Base-by-base conservation (phyloP, 2,797 vertebrate species). In the Discoglossus pictus region DNA sequence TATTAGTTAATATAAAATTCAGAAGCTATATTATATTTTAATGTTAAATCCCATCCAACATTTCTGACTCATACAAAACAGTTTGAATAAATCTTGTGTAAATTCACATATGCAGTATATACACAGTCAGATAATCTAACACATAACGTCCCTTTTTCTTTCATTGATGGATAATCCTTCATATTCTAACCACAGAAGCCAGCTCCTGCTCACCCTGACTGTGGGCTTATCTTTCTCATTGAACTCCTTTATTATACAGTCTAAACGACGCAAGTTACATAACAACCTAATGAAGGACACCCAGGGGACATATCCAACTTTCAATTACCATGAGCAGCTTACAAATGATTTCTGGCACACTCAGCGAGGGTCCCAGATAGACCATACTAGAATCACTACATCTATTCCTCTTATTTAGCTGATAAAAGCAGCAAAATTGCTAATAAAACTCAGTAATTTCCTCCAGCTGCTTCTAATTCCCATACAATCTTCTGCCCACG, bases 371-470 rank as follows among this genome's bases (percentile, higher is more conserved):
- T 70, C 68, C 68, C 68, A 63, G 35, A 50, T 63, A 63, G 68
- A 50, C 68, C 23, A 53, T 42, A 43, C 52, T 63, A 44, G 60
- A 63, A 63, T 70, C 44, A 56, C 60, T 63, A 50, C 36, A 63
- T 63, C 35, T 50, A 63, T 63, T 63, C 60, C 52, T 63, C 68
- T 56, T 63, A 56, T 63, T 56, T 58, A 63, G 60, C 43, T 70
- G 68, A 63, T 70, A 70, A 70, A 64, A 70, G 52, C 60, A 70
- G 44, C 52, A 63, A 63, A 70, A 70, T 70, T 63, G 36, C 68
- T 70, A 63, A 70, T 70, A 70, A 70, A 70, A 63, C 52, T 70
- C 24, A 63, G 60, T 63, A 63, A 70, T 70, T 70, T 70, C 60
- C 58, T 70, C 68, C 68, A 70, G 68, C 68, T 70, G 68, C 43